Percentiles rank a stretch among this genome's conserved stretches.
phyloP scores from a whole-genome alignment of 2,113 vertebrate genomes.

The Crotalus viridis region DNA sequence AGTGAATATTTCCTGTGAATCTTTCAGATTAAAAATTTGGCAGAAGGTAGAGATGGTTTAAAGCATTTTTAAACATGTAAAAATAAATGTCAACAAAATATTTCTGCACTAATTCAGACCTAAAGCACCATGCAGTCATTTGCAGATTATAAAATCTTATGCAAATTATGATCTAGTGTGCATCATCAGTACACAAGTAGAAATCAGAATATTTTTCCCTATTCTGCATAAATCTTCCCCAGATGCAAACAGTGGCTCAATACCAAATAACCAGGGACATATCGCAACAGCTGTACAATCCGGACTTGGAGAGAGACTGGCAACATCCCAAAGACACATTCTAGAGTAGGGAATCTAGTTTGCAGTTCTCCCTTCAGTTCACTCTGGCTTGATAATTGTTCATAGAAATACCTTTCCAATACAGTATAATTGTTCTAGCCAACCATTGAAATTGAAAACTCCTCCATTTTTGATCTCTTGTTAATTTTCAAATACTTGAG shows the following conservation, averaged over 20 bases:
- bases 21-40: neutral
- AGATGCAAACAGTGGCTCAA: neutral
- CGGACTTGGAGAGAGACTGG: neutral
- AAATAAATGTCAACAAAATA: neutral
- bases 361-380: constrained; percentile 1
- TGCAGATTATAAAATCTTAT: neutral
- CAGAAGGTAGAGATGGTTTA: neutral
- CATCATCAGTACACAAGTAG: neutral
- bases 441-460: neutral
- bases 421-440: neutral
- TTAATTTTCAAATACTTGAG: neutral
- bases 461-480: neutral
- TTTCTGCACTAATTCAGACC: constrained; percentile 17
- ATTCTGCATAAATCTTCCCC: neutral
- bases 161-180: neutral
- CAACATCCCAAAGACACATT: constrained; percentile 6
- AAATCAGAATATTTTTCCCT: neutral
- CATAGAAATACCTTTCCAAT: neutral
- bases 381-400: constrained; percentile 12
- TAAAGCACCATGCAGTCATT: neutral
- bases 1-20: neutral
- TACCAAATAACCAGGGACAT: constrained; percentile 1
- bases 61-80: neutral
- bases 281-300: constrained; percentile 11
- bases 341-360: neutral